A percentile compares a stretch with the other conserved stretches of the same genome.
These are phyloP conservation scores for Arothron firmamentum DNA, from an alignment of 2,113 vertebrate species.

Conservation along the genomic window DNA sequence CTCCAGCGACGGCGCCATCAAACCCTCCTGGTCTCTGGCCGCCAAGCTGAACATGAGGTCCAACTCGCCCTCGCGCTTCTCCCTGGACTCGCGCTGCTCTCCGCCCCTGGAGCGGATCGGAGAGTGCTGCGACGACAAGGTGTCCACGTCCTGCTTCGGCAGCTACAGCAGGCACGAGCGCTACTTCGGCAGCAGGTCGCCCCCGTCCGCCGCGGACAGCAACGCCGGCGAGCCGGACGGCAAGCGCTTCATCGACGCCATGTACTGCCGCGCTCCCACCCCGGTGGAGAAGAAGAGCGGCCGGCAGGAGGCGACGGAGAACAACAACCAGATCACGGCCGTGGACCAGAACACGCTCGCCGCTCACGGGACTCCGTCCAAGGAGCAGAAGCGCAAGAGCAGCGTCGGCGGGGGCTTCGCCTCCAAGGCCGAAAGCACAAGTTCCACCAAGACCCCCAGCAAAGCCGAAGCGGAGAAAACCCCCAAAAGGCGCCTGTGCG, in stretches of 20 bases:
- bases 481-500: slow-evolving; percentile 80
- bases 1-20: slow-evolving; percentile 82
- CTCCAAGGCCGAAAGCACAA: slow-evolving; percentile 71
- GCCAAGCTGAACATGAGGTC: slow-evolving; percentile 93
- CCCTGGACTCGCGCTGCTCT: slow-evolving; percentile 90
- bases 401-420: slow-evolving; percentile 57
- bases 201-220: slow-evolving; percentile 88
- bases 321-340: slow-evolving; percentile 90
- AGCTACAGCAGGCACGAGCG: slow-evolving; percentile 81
- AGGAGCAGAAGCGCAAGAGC: slow-evolving; percentile 80
- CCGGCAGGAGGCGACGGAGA: slow-evolving; percentile 82
- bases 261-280: slow-evolving; percentile 71
- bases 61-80: slow-evolving; percentile 89
- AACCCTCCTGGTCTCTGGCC: slow-evolving; percentile 90
- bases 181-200: slow-evolving; percentile 80
- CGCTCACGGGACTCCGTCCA: slow-evolving; percentile 79
- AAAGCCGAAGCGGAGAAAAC: slow-evolving; percentile 81
- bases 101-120: slow-evolving; percentile 91
- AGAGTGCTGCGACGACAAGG: slow-evolving; percentile 87
- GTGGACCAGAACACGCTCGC: slow-evolving; percentile 84
- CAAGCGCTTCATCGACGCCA: slow-evolving; percentile 72
- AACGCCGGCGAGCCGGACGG: slow-evolving; percentile 76
- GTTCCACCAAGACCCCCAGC: slow-evolving; percentile 67
- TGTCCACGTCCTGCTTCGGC: slow-evolving; percentile 90
- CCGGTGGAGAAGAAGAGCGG: slow-evolving; percentile 74